Evolutionary conservation across 2,888 invertebrate genomes (phyloP), one percentile per base, ranked within the genome.

Genomic region (Nesidiocoris tenuis): DNA sequence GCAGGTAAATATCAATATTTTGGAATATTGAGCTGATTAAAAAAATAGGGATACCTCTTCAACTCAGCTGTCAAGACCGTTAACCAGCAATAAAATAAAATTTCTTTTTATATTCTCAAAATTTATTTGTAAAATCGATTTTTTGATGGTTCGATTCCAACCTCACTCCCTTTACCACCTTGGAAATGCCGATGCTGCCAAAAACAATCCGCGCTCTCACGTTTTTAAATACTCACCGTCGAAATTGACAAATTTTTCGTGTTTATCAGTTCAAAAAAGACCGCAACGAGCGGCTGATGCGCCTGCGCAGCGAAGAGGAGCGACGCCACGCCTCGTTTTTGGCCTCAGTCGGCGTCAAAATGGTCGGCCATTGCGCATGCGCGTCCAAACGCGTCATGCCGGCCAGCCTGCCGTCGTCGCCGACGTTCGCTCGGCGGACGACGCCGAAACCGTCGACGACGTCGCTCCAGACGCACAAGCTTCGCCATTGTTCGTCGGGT

Each of bases 381-480:
- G 61, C 61, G 16, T 19, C 24, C 1, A 22, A 16, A 2, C 25
- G 57, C 7, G 59, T 66, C 1, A 80, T 79, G 78, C 78, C 77
- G 12, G 72, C 80, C 7, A 82, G 82, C n/a, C 79, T 82, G 54
- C 82, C 82, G 1, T 81, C 82, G 16, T 82, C 82, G n/a, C 82
- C 82, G 1, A 82, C 82, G 7, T 80, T 81, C 74, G 75, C 76
- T 1, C 63, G 80, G 21, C 75, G 80, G 65, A 63, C 63, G 17
- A 72, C 63, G 19, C 72, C 72, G 1, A 72, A 72, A 18, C 72
- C 72, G 54, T 63, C 63, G 63, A 61, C 61, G 54, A n/a, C 72
- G 12, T 39, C 72, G 17, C 21, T 64, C 1, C 72, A 72, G 19
- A 21, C 72, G 3, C 71, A 66, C 57, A 64, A 64, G 56, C 67